Percentiles rank a stretch among this genome's conserved stretches.
These are phyloP conservation scores for Drosophila orena DNA, from an alignment of 1,140 invertebrate genomes.

Conservation along the genomic window DNA sequence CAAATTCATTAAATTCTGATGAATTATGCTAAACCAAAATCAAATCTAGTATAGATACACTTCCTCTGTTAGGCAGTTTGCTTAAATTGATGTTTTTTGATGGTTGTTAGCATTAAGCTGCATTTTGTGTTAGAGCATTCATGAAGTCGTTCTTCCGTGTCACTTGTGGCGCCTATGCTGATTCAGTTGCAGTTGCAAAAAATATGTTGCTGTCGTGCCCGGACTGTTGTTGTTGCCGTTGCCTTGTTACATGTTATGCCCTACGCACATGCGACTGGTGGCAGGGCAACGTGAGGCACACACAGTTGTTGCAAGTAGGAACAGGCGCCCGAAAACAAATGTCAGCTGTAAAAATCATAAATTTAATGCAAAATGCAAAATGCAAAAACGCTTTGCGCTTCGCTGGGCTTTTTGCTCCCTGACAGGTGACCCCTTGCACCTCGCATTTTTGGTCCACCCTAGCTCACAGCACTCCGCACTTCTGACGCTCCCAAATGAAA, in stretches of 20 bases:
- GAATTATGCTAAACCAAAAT: background rate
- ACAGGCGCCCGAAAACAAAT: conserved; percentile 75
- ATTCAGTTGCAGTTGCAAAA: conserved; percentile 51
- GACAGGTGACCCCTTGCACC: conserved; percentile 63
- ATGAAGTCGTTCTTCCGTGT: background rate
- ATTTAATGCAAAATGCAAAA: conserved; percentile 83
- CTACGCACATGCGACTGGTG: conserved; percentile 60
- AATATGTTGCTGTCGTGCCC: conserved; percentile 65
- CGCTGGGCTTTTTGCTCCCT: conserved; percentile 78
- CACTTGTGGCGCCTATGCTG: conserved; percentile 5
- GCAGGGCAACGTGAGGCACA: conserved; percentile 29
- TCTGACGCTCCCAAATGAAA: conserved; percentile 18
- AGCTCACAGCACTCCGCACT: conserved; percentile 2
- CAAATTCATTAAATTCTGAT: background rate
- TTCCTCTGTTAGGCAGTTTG: background rate
- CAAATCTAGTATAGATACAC: too few species aligned
- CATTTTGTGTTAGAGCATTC: background rate
- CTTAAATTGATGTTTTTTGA: too few species aligned
- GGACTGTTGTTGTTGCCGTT: conserved; percentile 49
- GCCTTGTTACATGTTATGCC: conserved; percentile 59
- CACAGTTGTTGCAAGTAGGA: conserved; percentile 38
- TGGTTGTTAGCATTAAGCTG: too few species aligned
- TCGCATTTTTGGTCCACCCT: conserved; percentile 7
- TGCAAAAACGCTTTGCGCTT: conserved; percentile 75
- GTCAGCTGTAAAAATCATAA: conserved; percentile 83